Base-by-base conservation (phyloP, 2,113 vertebrate species). In the Engraulis encrasicolus region DNA sequence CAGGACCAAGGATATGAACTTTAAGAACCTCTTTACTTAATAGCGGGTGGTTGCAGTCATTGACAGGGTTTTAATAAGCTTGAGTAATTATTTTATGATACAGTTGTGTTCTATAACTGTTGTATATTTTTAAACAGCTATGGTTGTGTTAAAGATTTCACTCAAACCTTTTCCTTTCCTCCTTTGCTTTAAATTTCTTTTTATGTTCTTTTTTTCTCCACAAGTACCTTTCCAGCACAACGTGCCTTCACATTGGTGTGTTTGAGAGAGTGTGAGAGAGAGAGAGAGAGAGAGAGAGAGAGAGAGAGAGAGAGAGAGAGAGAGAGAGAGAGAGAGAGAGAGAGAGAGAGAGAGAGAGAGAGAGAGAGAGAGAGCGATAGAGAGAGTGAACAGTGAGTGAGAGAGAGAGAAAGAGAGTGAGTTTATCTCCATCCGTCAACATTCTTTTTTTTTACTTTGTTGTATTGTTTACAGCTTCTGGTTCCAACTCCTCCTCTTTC, bases 401-500 rank as follows among this genome's bases (percentile, higher is more conserved):
- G 9, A 45, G 1, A 40, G 34, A 7, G 12, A 3, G 23, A 23
- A 18, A 66, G 19, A 14, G 37, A 78, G 45, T 48, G 40, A 83
- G 87, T 88, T 87, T 78, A 74, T 85, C 83, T 40, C 78, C 86
- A 80, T 86, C 87, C 84, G 85, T 89, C 87, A 84, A 88, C 82
- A 79, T 58, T 91, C 71, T 88, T 85, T 66, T 2, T 61, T 81
- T 79, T 45, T 84, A 87, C n/a, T 90, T 87, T 31, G 77, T 78
- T 89, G 94, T 94, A 45, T 45, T 92, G 91, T 96, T 96, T 95
- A 92, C 94, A 98, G 97, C 92, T 88, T 98, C 97, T 94, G 95
- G 95, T 93, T 97, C 96, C 91, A 97, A 96, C 86, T 96, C 97
- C 86, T 96, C 97, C 89, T 96, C 97, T 94, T 91, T 96, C 90